Evolutionary conservation across 1,140 invertebrate genomes (phyloP), one percentile per base, ranked within the genome.

Genomic region (Leptopilina boulardi): DNA sequence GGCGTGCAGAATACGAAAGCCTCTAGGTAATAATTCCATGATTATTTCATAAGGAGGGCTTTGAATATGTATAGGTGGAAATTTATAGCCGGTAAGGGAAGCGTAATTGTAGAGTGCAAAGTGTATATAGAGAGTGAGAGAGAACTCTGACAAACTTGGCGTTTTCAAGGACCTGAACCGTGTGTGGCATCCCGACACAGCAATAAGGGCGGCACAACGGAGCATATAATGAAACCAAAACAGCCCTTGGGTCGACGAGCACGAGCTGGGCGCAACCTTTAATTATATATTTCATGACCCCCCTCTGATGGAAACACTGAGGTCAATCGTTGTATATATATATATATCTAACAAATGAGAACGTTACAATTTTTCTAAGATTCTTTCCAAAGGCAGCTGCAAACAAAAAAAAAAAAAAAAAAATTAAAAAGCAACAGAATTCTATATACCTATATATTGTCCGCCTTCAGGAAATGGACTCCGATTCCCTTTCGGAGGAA

Each of bases 61-160:
- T 84, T 89, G 88, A 90, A 90, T 90, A 90, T 90, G 88, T 89
- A 90, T 89, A 83, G 85, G 86, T 86, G 80, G 86, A 87, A 88
- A 90, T 89, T 90, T 89, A 90, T 88, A 86, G 88, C 83, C 81
- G 76, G 76, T 75, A 76, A 86, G 86, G 82, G 83, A 77, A 82
- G 84, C 75, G 83, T 89, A 87, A 89, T 88, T 89, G 88, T 84
- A 87, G 86, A 84, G 84, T 82, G 74, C 72, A 51, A 18, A 51
- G 47, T 59, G 26, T 30, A n/a, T n/a, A n/a, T n/a, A 66, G 26
- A 59, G n/a, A 19, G 19, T 26, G 34, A 38, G 34, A 38, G 34
- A 38, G 34, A 38, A 38, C 34, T 38, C 34, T 38, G 34, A 8
- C 5, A 9, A 26, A 3, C 21, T 13, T 30, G 59, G 23, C 77